Conservation (phyloP, 2,113 vertebrate genomes). For the Lepisosteus osseus region DNA sequence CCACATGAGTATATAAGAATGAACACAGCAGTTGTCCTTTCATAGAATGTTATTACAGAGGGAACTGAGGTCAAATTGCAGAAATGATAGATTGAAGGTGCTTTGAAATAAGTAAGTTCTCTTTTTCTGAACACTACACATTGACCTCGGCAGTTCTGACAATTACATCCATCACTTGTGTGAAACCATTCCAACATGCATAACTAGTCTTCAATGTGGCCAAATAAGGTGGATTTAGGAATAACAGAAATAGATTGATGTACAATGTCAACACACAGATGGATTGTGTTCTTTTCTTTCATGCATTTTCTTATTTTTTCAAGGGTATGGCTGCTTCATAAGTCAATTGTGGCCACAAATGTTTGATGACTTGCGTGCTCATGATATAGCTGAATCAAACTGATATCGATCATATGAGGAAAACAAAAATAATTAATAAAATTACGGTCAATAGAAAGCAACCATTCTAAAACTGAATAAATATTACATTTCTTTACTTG, state of each 20-base stretch:
- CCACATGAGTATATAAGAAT: constrained; percentile 71
- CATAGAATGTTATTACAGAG: constrained; percentile 87
- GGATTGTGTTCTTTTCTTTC: constrained; percentile 71
- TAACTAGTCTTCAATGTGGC: constrained; percentile 72
- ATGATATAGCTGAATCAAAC: constrained; percentile 41
- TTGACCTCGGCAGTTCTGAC: constrained; percentile 96
- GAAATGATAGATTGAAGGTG: constrained; percentile 86
- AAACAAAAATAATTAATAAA: constrained; percentile 15
- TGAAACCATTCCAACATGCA: constrained; percentile 85
- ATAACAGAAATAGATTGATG: constrained; percentile 85
- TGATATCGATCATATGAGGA: constrained; percentile 31
- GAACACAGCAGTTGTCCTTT: constrained; percentile 84
- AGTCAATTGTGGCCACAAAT: constrained; percentile 62
- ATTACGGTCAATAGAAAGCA: no score
- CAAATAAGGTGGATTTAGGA: constrained; percentile 88
- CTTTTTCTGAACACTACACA: constrained; percentile 73
- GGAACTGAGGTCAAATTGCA: constrained; percentile 86
- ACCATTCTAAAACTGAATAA: no score
- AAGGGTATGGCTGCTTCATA: constrained; percentile 56
- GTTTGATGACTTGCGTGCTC: constrained; percentile 62
- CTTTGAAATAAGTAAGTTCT: constrained; percentile 81
- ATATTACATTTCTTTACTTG: no score
- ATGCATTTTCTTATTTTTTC: constrained; percentile 64
- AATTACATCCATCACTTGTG: constrained; percentile 90
- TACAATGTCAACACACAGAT: constrained; percentile 73